Evolutionary conservation across 2,888 invertebrate species (phyloP).

Genomic region (Pachymerium ferrugineum): DNA sequence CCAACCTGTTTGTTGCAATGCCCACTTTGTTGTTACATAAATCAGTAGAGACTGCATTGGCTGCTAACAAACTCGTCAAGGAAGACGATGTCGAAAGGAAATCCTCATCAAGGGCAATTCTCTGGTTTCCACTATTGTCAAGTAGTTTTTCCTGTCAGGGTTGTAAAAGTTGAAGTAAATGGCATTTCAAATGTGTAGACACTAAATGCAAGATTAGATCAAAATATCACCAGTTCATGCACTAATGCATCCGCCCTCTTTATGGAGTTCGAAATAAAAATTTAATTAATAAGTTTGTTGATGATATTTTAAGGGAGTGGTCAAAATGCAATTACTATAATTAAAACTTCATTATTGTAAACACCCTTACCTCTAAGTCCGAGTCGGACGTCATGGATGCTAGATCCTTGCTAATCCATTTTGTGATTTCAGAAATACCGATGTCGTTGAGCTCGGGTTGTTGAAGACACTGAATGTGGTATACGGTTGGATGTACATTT

Average conservation of each 20-base stretch:
- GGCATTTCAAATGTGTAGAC: not conserved
- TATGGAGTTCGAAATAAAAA: not conserved
- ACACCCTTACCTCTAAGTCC: not conserved
- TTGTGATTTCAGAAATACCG: too few species aligned
- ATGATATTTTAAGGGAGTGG: not conserved
- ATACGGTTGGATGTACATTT: constrained; percentile 1
- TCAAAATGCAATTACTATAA: not conserved
- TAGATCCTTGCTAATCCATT: not conserved
- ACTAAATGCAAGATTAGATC: not conserved
- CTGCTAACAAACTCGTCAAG: constrained; percentile 6
- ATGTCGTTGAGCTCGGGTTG: not conserved
- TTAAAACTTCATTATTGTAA: not conserved
- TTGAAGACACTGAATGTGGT: constrained; percentile 7
- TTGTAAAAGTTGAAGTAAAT: not conserved
- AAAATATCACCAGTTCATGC: constrained; percentile 2
- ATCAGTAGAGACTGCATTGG: not conserved
- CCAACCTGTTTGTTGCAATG: constrained; percentile 22
- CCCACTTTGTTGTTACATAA: constrained; percentile 19
- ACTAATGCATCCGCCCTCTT: not conserved
- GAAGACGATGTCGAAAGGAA: constrained; percentile 24
- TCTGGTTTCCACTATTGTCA: not conserved
- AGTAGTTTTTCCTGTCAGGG: not conserved
- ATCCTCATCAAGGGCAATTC: not conserved
- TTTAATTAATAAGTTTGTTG: not conserved
- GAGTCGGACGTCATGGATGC: not conserved